Base-by-base conservation (phyloP, 2,113 vertebrate species). In the Gobiocypris rarus region DNA sequence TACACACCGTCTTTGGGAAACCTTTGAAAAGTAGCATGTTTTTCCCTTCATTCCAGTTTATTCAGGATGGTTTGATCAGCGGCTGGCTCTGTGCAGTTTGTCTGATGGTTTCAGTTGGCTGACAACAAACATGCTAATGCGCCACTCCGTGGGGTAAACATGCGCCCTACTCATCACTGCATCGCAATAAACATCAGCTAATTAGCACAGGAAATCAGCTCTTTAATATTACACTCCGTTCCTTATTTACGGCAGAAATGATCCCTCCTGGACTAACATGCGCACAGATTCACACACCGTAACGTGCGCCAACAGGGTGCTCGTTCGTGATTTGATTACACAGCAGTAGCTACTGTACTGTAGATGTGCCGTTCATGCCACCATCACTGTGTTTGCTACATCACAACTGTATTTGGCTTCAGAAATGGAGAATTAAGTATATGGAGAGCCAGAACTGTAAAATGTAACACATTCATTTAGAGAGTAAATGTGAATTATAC, bases 121-220 rank as follows among this genome's bases (percentile, higher is more conserved):
- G 41, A 65, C n/a, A 76, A 67, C 28, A 38, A 50, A 34, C 61
- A 52, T n/a, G 61, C 45, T n/a, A 65, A 81, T 52, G 31, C 11
- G 3, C 3, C 7, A n/a, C 10, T 38, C 79, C 13, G 13, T 17
- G 22, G 48, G 63, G 79, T 24, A 67, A 56, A 80, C 58, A 17
- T 28, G 7, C n/a, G 0, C 38, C 38, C 38, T 28, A 5, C n/a
- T 70, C 79, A 48, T 80, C 59, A 65, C 9, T 34, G 8, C n/a
- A 31, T 5, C 9, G 9, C 58, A 81, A 81, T 81, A 81, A 70
- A 70, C 63, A 81, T 81, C 79, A 70, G 63, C 48, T 70, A 22
- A 81, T 81, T 69, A 81, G 79, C 48, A 22, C 78, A 34, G 58
- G 59, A 67, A 81, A 81, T 48, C 78, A 81, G 59, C 48, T 41